A percentile compares a stretch with the other conserved stretches of the same genome.
Conservation (phyloP, 37 sponge, comb jelly and placozoan species). For the Mnemiopsis leidyi region DNA sequence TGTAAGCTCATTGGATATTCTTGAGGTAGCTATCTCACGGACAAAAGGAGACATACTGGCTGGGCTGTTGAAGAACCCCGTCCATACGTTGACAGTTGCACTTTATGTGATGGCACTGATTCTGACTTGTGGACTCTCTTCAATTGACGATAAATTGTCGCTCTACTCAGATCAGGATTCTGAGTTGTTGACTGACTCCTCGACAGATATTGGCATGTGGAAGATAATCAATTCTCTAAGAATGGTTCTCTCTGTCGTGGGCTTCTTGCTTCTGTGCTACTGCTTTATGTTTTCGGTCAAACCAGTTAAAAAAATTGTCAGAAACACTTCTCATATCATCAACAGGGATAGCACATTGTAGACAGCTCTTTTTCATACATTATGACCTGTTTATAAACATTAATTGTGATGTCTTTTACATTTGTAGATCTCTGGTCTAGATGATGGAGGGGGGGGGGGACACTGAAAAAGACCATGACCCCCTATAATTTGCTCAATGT, state of each 20-base stretch:
- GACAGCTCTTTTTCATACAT: no score
- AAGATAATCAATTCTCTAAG: conserved; percentile 59
- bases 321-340: neutral
- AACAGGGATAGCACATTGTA: neutral
- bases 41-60: neutral
- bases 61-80: neutral
- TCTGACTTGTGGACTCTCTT: conserved; percentile 54
- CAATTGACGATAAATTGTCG: conserved; percentile 60
- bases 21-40: conserved; percentile 45
- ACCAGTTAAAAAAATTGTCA: neutral
- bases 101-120: conserved; percentile 59
- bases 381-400: no score
- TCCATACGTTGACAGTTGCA: conserved; percentile 23
- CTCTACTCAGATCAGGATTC: neutral
- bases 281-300: conserved; percentile 55
- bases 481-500: no score
- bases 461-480: no score
- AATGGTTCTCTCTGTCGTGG: conserved; percentile 43
- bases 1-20: conserved; percentile 58
- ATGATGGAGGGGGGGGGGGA: no score
- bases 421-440: no score
- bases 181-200: neutral
- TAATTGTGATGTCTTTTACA: no score
- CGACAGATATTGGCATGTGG: conserved; percentile 40
- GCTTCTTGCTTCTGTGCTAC: conserved; percentile 41